Evolutionary conservation across 2,113 vertebrate species (phyloP).

Genomic region (Plecturocebus donacophilus): DNA sequence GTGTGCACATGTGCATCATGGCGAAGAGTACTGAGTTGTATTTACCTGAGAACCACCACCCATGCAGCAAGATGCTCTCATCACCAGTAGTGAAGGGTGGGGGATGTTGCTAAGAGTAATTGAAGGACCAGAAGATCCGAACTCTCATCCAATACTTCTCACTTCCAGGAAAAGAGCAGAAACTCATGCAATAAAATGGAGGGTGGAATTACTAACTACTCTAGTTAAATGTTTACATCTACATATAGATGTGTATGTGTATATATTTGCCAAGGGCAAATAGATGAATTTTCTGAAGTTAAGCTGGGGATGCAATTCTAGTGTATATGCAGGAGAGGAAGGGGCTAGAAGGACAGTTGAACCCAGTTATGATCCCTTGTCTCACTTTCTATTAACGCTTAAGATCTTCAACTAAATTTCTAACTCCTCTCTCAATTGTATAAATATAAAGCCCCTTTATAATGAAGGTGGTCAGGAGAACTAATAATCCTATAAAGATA

Average conservation of each 20-base stretch:
- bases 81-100: fast-evolving
- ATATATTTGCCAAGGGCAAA: background rate
- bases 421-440: background rate
- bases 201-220: background rate
- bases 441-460: background rate
- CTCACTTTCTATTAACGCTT: background rate
- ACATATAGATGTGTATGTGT: background rate
- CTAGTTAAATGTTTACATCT: background rate
- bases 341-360: background rate
- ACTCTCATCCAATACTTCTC: background rate
- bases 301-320: background rate
- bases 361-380: background rate
- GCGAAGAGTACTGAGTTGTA: background rate
- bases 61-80: too few species aligned
- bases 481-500: background rate
- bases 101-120: background rate
- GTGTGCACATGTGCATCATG: background rate
- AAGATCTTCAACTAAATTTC: background rate
- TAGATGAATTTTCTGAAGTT: background rate
- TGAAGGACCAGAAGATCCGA: background rate
- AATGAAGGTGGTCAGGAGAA: background rate
- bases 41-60: background rate
- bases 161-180: background rate
- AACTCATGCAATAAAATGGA: too few species aligned
- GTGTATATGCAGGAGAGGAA: background rate